Evolutionary conservation across 2,888 invertebrate genomes (phyloP), one percentile per base, ranked within the genome.

Genomic region (Xanthia icteritia): DNA sequence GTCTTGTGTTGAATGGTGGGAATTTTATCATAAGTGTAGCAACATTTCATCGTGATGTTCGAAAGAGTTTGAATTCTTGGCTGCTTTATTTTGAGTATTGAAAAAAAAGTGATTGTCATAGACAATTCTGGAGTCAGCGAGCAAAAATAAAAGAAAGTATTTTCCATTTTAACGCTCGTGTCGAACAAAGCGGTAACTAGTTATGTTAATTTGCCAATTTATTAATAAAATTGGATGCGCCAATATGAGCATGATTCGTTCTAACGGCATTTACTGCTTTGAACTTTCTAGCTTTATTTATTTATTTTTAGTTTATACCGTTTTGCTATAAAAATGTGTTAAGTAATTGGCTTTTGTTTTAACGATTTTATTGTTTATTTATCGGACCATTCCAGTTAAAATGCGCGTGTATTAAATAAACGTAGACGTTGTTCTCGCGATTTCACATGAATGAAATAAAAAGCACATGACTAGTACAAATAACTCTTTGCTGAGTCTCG

Each of bases 121-220:
- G 36, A 82, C 27, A 61, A 23, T 68, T 42, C 31, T 48, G 2
- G 45, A 23, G 64, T 54, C 23, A 27, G 31, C 15, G 8, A 31
- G 17, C 51, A 27, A 70, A 69, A 80, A 70, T 60, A 66, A 64
- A 65, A 78, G 31, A 66, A 72, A 70, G 48, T 20, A 17, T 76
- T 58, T 69, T 69, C n/a, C 20, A 15, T 70, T 76, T 54, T 51
- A 51, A 72, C 76, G 68, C 71, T 81, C 81, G 66, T 77, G 63
- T n/a, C 60, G 77, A 73, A 83, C 63, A 86, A 77, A 79, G 67
- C 76, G 71, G 69, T 83, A 81, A 77, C 84, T 69, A 45, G 86
- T 75, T 86, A 88, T 83, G 81, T 36, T 72, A 83, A 86, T 88
- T 79, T 74, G 6, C 48, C 66, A 77, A 79, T 86, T 86, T 76